Evolutionary conservation across 1,140 invertebrate genomes (phyloP).

Genomic region (Drusus annulatus): DNA sequence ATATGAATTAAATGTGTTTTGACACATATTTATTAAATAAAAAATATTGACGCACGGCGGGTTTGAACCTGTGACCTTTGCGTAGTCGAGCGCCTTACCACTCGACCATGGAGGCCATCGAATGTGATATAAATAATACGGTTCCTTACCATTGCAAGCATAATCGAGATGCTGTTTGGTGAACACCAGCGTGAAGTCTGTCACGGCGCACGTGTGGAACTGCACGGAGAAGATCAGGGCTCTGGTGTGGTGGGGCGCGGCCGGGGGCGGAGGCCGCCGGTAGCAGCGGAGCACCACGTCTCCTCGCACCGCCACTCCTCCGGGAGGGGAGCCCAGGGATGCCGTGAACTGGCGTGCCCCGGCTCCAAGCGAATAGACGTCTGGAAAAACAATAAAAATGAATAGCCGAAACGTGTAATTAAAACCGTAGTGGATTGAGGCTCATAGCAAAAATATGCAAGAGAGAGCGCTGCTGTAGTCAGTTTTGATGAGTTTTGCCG

Average conservation of each 20-base stretch:
- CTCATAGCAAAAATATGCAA: no score
- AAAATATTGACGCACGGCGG: no score
- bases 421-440: no score
- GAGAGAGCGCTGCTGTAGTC: no score
- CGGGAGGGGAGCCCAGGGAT: conserved; percentile 74
- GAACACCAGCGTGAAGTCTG: conserved; percentile 87
- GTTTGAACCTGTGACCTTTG: no score
- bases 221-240: conserved; percentile 81
- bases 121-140: no score
- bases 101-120: no score
- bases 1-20: no score
- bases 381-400: conserved; percentile 63
- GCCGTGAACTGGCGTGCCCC: conserved; percentile 78
- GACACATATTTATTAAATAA: no score
- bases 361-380: conserved; percentile 81
- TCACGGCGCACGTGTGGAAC: conserved; percentile 94
- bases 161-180: conserved; percentile 89
- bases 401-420: no score
- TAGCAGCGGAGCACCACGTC: conserved; percentile 94
- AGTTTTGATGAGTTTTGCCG: no score
- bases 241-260: conserved; percentile 59
- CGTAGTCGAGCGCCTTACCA: no score
- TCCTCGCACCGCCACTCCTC: conserved; percentile 85
- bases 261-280: conserved; percentile 73
- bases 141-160: conserved; percentile 79